Conservation (phyloP, 1,140 invertebrate species). For the Drosophila truncata region DNA sequence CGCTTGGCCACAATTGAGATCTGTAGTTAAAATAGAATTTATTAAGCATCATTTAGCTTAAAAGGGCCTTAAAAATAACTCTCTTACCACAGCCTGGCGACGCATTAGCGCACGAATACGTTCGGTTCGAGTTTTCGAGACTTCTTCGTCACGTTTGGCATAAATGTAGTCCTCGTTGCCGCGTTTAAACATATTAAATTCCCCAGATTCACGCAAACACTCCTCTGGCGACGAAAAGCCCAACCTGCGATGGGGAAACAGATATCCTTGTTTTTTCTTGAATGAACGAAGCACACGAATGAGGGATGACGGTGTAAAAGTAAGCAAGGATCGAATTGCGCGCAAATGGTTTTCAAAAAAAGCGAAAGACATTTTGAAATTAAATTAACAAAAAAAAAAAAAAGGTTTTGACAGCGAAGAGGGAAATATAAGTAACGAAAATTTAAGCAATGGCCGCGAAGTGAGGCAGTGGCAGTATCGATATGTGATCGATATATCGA, state of each 20-base stretch:
- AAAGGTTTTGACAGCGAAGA: background rate
- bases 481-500: background rate
- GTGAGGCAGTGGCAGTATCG: background rate
- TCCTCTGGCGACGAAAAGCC: background rate
- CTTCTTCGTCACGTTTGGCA: background rate
- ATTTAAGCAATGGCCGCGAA: background rate
- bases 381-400: background rate
- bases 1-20: background rate
- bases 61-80: no score
- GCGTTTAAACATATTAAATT: background rate
- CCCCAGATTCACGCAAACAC: background rate
- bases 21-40: background rate
- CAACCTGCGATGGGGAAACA: background rate
- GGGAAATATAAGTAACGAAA: background rate
- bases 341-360: background rate
- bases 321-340: background rate
- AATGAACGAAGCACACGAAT: background rate
- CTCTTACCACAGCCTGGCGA: background rate
- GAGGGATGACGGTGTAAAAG: background rate
- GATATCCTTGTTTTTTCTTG: background rate
- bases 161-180: background rate
- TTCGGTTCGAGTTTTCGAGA: background rate
- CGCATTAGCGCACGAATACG: background rate
- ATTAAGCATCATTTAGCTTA: background rate
- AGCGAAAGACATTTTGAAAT: background rate